Evolutionary conservation across 2,113 vertebrate genomes (phyloP).

Genomic region (Hemiprocne comata): DNA sequence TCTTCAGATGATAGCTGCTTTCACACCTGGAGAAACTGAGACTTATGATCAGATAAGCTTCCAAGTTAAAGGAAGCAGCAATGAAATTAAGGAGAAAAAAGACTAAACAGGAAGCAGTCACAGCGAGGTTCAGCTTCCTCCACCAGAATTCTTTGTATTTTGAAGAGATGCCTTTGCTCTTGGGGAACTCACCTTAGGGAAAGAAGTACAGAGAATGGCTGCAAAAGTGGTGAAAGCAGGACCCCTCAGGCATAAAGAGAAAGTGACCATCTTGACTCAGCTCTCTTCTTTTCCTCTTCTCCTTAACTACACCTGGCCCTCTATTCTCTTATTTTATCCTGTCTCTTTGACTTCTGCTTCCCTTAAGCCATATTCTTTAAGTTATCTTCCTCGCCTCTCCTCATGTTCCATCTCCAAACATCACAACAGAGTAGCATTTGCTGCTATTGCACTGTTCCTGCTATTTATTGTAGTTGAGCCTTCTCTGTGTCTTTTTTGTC

Average conservation of each 20-base stretch:
- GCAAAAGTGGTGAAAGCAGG: not conserved
- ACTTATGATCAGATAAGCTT: not conserved
- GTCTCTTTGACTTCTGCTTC: not conserved
- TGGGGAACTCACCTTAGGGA: not conserved
- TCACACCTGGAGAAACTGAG: slow-evolving; percentile 35
- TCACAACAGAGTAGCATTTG: not conserved
- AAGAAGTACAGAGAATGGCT: not conserved
- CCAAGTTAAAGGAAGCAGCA: not conserved
- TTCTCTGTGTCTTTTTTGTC: not conserved
- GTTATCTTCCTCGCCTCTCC: not conserved
- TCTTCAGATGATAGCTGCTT: not conserved
- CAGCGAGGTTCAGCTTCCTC: not conserved
- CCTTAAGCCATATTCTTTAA: not conserved
- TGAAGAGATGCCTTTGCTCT: not conserved
- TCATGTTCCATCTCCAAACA: rapidly evolving
- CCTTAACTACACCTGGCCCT: not conserved
- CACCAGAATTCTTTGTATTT: not conserved
- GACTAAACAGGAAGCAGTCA: not conserved
- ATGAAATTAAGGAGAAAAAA: not conserved
- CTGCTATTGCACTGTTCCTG: not conserved
- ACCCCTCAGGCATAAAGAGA: not conserved
- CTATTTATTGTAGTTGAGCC: not conserved
- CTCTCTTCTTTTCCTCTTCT: not conserved
- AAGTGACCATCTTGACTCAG: not conserved
- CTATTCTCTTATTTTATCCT: not conserved